Base-by-base conservation (phyloP, 2,113 vertebrate genomes). In the Spheniscus mendiculus region DNA sequence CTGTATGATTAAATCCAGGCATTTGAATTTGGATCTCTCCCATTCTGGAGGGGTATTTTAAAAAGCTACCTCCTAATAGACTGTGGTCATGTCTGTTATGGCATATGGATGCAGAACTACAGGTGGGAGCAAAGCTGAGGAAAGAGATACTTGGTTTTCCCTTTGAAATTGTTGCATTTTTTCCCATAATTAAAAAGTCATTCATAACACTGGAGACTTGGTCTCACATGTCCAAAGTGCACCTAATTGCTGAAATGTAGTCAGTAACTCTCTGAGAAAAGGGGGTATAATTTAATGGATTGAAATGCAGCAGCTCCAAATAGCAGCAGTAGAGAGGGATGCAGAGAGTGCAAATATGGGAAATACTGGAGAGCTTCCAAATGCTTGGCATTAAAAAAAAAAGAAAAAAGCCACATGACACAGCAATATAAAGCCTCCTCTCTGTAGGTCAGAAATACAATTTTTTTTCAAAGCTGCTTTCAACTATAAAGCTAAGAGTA, bases 321-420 rank as follows among this genome's bases (percentile, higher is more conserved):
- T 58, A 81, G 69, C 59, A 96, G 63, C 59, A 89, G 22, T 26
- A 81, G 63, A 55, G 67, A 89, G 2, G 36, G 67, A 81, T 77
- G 59, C 59, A 81, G 82, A 47, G 36, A 83, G 59, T 92, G 67
- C 58, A 95, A 89, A 94, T 71, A 73, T 32, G 85, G 85, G 78
- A 90, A 91, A 83, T 86, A 40, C 47, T 91, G 94, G 89, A 96
- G 65, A 94, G 45, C 15, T 94, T 96, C 89, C 77, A 96, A 91
- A 87, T 58, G 23, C 20, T 63, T 90, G 86, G 50, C 63, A 90
- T 94, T 62, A 77, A 56, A 26, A n/a, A 26, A 36, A 30, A 55
- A 19, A 12, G n/a, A 17, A 11, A 20, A 25, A 36, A 40, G 9
- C 26, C 82, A 78, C 69, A 79, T 67, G 38, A 47, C 47, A 79